These are phyloP conservation scores for Drosophila greeni DNA, from an alignment of 2,888 invertebrate species.

Conservation along the genomic window DNA sequence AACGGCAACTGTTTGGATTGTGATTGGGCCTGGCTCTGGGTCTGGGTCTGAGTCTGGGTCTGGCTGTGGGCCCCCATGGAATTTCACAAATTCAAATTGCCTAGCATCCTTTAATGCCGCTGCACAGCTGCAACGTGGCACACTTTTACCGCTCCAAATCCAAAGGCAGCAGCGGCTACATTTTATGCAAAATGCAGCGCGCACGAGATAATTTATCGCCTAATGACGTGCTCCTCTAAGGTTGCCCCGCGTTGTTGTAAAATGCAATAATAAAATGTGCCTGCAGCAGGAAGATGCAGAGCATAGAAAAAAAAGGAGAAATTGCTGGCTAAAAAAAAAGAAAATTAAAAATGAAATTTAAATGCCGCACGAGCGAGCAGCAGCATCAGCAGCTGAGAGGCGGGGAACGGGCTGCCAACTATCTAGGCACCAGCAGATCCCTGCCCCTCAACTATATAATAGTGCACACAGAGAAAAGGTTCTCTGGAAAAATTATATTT, in stretches of 20 bases:
- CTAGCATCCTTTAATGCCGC: conserved; percentile 67
- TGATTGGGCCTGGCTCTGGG: conserved; percentile 5
- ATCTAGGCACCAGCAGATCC: conserved; percentile 13
- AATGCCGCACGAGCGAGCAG: conserved; percentile 53
- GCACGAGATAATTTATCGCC: conserved; percentile 70
- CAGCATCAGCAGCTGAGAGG: conserved; percentile 32
- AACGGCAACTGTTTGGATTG: conserved; percentile 39
- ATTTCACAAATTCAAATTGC: conserved; percentile 74
- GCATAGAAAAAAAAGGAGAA: conserved; percentile 7
- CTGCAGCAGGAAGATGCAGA: conserved; percentile 31
- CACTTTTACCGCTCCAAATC: conserved; percentile 57
- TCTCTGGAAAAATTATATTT: fast-evolving
- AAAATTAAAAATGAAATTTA: conserved; percentile 67
- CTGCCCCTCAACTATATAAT: conserved; percentile 16
- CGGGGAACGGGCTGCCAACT: conserved; percentile 45
- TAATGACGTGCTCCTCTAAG: conserved; percentile 73
- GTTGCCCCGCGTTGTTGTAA: conserved; percentile 59
- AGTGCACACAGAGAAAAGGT: background rate
- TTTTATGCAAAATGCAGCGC: conserved; percentile 67
- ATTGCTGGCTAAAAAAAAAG: conserved; percentile 31
- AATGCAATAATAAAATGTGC: conserved; percentile 65
- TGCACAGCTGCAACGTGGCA: conserved; percentile 57
- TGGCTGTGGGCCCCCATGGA: conserved; percentile 57
- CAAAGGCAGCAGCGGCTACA: conserved; percentile 51
- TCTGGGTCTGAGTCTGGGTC: too few relatives aligned